Base-by-base conservation (phyloP, 1,140 invertebrate genomes). In the Aphis craccivora region DNA sequence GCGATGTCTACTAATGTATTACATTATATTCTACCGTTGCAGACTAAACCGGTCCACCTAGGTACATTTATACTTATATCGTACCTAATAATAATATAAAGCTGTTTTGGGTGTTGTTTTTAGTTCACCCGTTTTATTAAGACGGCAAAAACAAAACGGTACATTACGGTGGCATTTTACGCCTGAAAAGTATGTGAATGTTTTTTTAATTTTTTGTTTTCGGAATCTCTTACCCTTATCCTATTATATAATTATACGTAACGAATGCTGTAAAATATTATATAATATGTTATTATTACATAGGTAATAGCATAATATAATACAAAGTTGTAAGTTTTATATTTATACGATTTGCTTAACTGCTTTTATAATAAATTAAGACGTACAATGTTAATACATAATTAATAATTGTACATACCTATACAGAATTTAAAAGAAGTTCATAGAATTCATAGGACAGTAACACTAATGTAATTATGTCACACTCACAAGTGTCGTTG, bases 161-260 rank as follows among this genome's bases (percentile, higher is more conserved):
- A 35, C 86, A 51, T 43, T 60, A 4, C 23, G 0, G 60, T 48
- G 22, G 30, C 25, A 37, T 87, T 87, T 45, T 8, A 55, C 22
- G 48, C 51, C 20, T 35, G 87, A 37, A 35, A 89, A 55, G 55
- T 89, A 51, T 89, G 51, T 89, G 87, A 89, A 89, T 37, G 51
- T 89, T 89, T 35, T 89, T 88, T 76, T 18, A 6, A 18, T 76
- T 18, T 76, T 76, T n/a, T 76, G 14, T n/a, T 76, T 18, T 76
- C 30, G 55, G 55, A 60, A 76, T 18, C 0, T 5, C n/a, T n/a
- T 35, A 76, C 60, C 60, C 60, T 67, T n/a, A 76, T 1, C 14
- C 30, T 60, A 60, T 20, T n/a, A 76, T 76, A 76, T 14, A n/a
- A 40, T 40, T 76, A 76, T n/a, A n/a, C 55, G 2, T 67, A n/a